phyloP scores from a whole-genome alignment of 2,113 vertebrate genomes.

The Bubo scandiacus region DNA sequence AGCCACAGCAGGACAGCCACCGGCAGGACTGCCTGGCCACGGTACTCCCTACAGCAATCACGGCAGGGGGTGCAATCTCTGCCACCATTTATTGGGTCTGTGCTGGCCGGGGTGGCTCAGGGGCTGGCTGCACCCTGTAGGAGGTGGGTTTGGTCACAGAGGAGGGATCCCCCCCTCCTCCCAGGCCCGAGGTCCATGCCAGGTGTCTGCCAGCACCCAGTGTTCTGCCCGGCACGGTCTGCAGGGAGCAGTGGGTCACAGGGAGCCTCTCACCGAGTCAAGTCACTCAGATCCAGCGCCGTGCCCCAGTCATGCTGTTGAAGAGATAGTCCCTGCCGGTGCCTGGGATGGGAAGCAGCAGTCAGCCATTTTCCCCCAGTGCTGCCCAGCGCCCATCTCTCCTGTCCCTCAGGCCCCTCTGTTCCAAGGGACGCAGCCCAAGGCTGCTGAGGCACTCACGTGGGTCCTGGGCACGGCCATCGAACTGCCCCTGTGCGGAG shows the following conservation, averaged over 20 bases:
- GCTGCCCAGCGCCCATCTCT: accelerated
- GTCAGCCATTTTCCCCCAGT: neutral
- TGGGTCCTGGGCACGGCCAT: slow-evolving; percentile 54
- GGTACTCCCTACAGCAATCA: accelerated
- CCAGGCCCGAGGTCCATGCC: accelerated
- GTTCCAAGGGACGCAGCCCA: accelerated
- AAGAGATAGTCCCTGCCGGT: slow-evolving; percentile 53
- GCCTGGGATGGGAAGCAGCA: slow-evolving; percentile 11
- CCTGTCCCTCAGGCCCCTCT: neutral
- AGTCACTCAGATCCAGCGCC: slow-evolving; percentile 48
- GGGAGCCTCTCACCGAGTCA: accelerated
- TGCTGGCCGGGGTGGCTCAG: accelerated
- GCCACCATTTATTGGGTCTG: neutral
- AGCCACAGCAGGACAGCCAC: neutral
- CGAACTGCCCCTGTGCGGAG: neutral
- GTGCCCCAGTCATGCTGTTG: slow-evolving; percentile 17
- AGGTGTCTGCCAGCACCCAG: accelerated
- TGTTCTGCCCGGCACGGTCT: neutral
- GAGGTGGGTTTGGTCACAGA: neutral
- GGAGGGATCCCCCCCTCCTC: neutral
- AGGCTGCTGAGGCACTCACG: neutral
- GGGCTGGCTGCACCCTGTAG: neutral
- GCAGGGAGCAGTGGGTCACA: accelerated
- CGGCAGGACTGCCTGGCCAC: accelerated
- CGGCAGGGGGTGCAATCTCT: neutral